Evolutionary conservation across 2,888 invertebrate species (phyloP), one percentile per base, ranked within the genome.

Genomic region (Eugnorisma glareosa): DNA sequence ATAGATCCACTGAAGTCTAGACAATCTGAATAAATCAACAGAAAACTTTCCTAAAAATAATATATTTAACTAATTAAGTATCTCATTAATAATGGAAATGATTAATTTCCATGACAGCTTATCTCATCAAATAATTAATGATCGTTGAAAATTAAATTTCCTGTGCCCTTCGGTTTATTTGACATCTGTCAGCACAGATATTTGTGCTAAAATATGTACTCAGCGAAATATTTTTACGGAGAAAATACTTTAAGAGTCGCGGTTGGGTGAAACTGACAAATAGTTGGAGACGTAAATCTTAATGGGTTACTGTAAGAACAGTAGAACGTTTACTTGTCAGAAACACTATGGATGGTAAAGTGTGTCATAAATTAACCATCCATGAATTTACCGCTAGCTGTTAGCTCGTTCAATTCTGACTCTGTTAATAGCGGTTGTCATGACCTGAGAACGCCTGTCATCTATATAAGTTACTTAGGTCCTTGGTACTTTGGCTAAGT

Each of bases 81-180:
- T 13, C 35, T 61, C n/a, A 54, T 48, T 75, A 31, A 45, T 72
- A 57, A 57, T 66, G 24, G 15, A 37, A 71, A 3, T 21, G 35
- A 45, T 31, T 35, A 21, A 54, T 64, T 35, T 35, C 35, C 4
- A 4, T n/a, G 67, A 51, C 59, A 59, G 40, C 15, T 37, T 68
- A 48, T 35, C 31, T 64, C 76, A 51, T 54, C 15, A 35, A n/a
- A 4, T 70, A 18, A 69, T 61, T 31, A 54, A 31, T 48, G n/a
- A 45, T 68, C 21, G 15, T 45, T 1, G 21, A 81, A 35, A 45
- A 64, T 37, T 40, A 7, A 70, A 67, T 80, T 81, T 72, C 43
- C 37, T 40, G 31, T 54, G 68, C 21, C 45, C 45, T 72, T 81
- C 28, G 31, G 0, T 54, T 66, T 69, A 45, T 81, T 75, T 69